These are phyloP conservation scores for Triplophysa dalaica DNA, from an alignment of 2,113 vertebrate genomes.

Conservation along the genomic window DNA sequence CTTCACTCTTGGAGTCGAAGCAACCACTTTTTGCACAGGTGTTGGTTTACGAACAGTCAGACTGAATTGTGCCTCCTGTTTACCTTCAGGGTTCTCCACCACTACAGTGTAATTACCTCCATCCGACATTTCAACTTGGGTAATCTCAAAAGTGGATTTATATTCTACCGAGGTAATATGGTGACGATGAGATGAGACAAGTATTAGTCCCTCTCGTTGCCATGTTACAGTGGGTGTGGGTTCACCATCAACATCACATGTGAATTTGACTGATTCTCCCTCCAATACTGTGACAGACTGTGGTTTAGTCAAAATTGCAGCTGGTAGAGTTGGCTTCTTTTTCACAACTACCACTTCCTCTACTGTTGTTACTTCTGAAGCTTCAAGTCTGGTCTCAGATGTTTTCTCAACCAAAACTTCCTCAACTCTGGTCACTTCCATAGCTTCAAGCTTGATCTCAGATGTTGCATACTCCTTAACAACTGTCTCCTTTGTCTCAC, in stretches of 20 bases:
- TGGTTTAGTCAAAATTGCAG: constrained; percentile 87
- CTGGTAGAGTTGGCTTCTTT: constrained; percentile 78
- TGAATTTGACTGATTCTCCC: constrained; percentile 86
- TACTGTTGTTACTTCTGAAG: constrained; percentile 67
- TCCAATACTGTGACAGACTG: constrained; percentile 85
- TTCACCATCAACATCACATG: constrained; percentile 89
- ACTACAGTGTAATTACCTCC: constrained; percentile 88
- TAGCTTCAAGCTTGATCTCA: constrained; percentile 70
- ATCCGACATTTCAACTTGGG: constrained; percentile 83
- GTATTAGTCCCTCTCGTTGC: constrained; percentile 74
- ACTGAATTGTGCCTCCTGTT: constrained; percentile 88
- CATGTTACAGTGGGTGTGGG: constrained; percentile 88
- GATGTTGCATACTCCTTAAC: constrained; percentile 71
- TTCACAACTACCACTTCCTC: constrained; percentile 60
- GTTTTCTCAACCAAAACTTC: constrained; percentile 47
- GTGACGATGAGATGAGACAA: constrained; percentile 80
- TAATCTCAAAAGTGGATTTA: constrained; percentile 89
- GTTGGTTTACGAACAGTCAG: constrained; percentile 82
- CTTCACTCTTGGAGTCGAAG: constrained; percentile 74
- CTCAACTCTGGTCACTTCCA: constrained; percentile 67
- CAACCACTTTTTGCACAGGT: constrained; percentile 77
- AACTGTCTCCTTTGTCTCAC: constrained; percentile 66
- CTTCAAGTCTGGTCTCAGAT: constrained; percentile 71
- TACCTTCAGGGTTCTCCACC: constrained; percentile 88
- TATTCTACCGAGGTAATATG: constrained; percentile 81